Base-by-base conservation (phyloP, 2,888 invertebrate genomes). In the Hydroisotoma schaefferi region DNA sequence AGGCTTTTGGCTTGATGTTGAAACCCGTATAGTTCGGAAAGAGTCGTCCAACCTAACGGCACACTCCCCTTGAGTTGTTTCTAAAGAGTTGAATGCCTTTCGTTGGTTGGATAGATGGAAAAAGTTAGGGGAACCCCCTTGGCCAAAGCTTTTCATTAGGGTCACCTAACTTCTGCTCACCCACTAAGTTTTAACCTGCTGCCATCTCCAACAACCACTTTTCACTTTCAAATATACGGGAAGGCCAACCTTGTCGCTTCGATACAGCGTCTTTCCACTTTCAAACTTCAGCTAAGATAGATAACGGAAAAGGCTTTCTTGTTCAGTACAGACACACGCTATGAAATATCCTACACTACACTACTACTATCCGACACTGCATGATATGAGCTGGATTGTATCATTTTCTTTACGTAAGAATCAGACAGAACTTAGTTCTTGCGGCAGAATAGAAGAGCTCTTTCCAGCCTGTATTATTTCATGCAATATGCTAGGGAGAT, bases 131-230 rank as follows among this genome's bases (percentile, higher is more conserved):
- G n/a, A 20, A 10, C n/a, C 46, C 55, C 55, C 55, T 44, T 55
- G 55, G 44, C 43, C 55, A 46, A 28, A 29, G 29, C 46, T 44
- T 27, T 28, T 44, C 55, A 44, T 55, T 20, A 55, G 40, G 57
- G 54, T 54, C 54, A 40, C 54, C 54, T 54, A 54, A 18, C 59
- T 15, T 18, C 46, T 29, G 27, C 27, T 40, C 59, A 47, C 59
- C 58, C 59, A 54, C 59, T 54, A 15, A 54, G 37, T 54, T 59
- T 59, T 28, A 47, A 26, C 27, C 33, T 59, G 43, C 38, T 48
- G 59, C 55, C 59, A 59, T 59, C 59, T 59, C 37, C 44, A 27
- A 27, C 56, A 27, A 44, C 27, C 28, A 25, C 18, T 18, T 12
- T 22, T 22, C 22, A 25, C 23, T 20, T 46, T 22, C 20, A 22